phyloP scores from a whole-genome alignment of 1,140 invertebrate species.

The Neodiprion virginianus region DNA sequence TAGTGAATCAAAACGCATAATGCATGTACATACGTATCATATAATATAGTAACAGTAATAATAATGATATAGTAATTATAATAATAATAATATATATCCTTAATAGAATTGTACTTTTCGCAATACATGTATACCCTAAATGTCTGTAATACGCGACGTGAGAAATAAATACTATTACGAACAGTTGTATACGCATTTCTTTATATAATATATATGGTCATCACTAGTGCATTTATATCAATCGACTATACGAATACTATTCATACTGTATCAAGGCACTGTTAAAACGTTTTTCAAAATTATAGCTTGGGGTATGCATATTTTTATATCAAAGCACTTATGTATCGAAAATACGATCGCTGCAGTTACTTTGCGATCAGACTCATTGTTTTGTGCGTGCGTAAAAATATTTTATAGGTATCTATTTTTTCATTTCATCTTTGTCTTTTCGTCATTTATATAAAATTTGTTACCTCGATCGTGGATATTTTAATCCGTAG shows the following conservation, averaged over 20 bases:
- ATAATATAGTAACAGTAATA: too few relatives aligned
- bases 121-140: not conserved
- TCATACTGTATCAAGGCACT: not conserved
- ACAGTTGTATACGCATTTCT: not conserved
- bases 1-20: too few relatives aligned
- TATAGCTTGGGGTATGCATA: not conserved
- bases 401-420: too few relatives aligned
- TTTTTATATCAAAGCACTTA: not conserved
- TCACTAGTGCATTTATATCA: not conserved
- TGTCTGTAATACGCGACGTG: not conserved
- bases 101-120: constrained; percentile 2
- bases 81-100: not conserved
- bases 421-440: too few relatives aligned
- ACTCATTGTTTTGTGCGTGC: not conserved
- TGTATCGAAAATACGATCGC: too few relatives aligned
- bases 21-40: too few relatives aligned
- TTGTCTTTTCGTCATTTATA: too few relatives aligned
- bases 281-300: not conserved
- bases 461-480: too few relatives aligned
- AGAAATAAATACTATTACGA: not conserved
- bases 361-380: not conserved
- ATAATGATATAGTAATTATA: not conserved
- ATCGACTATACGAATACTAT: not conserved
- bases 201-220: not conserved
- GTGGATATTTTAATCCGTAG: too few relatives aligned